Evolutionary conservation across 2,797 vertebrate species (phyloP).

Genomic region (Sebastolobus alascanus): DNA sequence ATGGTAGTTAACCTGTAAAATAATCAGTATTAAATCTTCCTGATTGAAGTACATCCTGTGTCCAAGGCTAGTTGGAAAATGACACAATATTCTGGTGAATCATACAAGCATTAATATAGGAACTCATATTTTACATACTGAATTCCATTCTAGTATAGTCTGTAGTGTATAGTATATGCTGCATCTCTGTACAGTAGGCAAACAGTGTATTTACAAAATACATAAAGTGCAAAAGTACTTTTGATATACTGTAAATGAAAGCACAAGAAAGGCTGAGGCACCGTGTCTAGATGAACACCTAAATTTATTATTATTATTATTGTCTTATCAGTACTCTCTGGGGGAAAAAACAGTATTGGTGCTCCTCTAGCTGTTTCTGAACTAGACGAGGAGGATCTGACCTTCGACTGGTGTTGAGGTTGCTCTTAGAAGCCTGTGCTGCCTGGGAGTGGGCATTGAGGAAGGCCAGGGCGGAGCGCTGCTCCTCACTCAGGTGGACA

Average conservation of each 20-base stretch:
- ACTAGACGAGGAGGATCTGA: conserved; percentile 57
- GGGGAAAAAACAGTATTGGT: accelerated
- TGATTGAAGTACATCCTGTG: neutral
- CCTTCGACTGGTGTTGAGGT: conserved; percentile 89
- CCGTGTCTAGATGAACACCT: neutral
- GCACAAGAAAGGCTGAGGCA: neutral
- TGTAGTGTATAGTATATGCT: neutral
- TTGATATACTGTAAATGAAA: neutral
- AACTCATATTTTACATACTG: neutral
- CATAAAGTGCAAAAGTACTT: neutral
- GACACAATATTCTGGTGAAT: neutral
- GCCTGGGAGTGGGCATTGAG: conserved; percentile 90
- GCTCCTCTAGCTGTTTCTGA: neutral
- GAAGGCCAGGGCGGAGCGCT: conserved; percentile 93
- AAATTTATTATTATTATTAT: neutral
- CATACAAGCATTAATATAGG: neutral
- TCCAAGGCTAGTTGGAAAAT: neutral
- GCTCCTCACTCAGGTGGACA: conserved; percentile 93
- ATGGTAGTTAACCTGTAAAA: conserved; percentile 89
- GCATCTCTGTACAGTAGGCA: neutral
- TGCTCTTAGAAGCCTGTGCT: conserved; percentile 74
- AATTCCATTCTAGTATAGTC: neutral
- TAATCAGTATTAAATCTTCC: neutral
- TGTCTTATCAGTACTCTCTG: neutral
- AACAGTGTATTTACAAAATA: neutral